Evolutionary conservation across 2,797 vertebrate genomes (phyloP).

Genomic region (Bucorvus abyssinicus): DNA sequence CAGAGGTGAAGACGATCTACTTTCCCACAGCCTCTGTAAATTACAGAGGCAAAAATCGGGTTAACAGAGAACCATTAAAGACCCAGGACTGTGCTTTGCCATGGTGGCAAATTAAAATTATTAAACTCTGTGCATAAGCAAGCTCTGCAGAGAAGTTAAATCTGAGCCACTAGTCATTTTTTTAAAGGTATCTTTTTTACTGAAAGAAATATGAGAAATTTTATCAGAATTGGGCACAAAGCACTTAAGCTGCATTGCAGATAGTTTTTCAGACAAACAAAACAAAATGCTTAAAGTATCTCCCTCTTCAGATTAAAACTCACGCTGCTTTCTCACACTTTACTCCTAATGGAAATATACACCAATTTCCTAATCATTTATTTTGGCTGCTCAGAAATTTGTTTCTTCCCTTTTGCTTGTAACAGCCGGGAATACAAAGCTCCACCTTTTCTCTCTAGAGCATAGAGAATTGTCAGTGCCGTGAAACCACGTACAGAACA

Average conservation of each 20-base stretch:
- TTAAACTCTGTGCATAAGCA: neutral
- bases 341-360: neutral
- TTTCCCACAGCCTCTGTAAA: neutral
- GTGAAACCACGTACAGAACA: neutral
- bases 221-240: neutral
- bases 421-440: neutral
- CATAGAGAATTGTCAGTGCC: neutral
- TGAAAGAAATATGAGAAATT: neutral
- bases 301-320: neutral
- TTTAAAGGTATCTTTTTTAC: neutral
- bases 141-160: neutral
- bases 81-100: neutral
- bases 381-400: neutral
- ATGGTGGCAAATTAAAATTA: neutral
- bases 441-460: neutral
- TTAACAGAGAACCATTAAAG: neutral
- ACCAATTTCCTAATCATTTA: neutral
- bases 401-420: neutral
- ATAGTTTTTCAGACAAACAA: neutral
- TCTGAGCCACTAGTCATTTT: neutral
- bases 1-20: neutral
- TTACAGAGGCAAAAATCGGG: neutral
- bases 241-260: rapidly evolving
- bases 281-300: neutral
- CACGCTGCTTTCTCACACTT: neutral